Evolutionary conservation across 2,888 invertebrate species (phyloP), one percentile per base, ranked within the genome.

Genomic region (Caradrina clavipalpis): DNA sequence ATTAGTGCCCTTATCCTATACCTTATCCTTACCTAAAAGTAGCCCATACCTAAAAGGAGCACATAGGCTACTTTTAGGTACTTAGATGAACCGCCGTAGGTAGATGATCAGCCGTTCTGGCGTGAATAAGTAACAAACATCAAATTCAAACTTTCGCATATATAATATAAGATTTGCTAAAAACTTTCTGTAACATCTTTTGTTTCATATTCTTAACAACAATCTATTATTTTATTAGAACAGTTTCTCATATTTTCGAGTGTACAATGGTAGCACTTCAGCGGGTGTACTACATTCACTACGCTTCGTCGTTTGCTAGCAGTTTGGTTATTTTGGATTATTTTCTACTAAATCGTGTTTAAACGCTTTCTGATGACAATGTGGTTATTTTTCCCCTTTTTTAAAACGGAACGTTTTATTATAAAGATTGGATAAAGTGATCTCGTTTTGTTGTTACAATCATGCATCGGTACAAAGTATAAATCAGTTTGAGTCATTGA

Each of bases 221-320:
- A 26, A 4, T 26, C 26, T 42, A 42, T 42, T 42, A 11, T 15
- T 21, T 39, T 21, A 50, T 22, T 35, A 1, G 4, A 17, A 26
- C n/a, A 7, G 13, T n/a, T 47, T 58, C 58, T 58, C 22, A n/a
- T 17, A 26, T 47, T 8, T n/a, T 45, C 19, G 19, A 47, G n/a
- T 78, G 69, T 7, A 21, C 57, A 50, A 63, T 84, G 69, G 88
- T 91, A 89, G 54, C 47, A 11, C 65, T 39, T 53, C 51, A 67
- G 72, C 76, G 62, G 70, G 81, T 19, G 39, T 49, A 69, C 87
- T 88, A 88, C 90, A 89, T 90, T 90, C 87, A 88, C 88, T 86
- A 90, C 85, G 86, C 83, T 82, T 83, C 80, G 83, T 84, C 83
- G 70, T 75, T 57, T 66, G 72, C 63, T 53, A 69, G 58, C 55